Conservation (phyloP, 2,888 invertebrate species). For the Stenotaenia linearis region DNA sequence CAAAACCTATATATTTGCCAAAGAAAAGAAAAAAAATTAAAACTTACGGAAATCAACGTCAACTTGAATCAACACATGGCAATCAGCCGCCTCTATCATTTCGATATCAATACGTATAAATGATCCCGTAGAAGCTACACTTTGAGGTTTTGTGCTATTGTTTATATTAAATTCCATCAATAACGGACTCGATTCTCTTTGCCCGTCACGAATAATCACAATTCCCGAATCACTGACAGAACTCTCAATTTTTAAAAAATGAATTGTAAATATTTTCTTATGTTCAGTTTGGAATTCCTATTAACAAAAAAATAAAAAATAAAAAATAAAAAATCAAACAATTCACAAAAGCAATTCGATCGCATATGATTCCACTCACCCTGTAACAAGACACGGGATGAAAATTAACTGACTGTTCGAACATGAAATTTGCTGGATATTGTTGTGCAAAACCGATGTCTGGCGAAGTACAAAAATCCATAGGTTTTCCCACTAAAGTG, state of each 20-base stretch:
- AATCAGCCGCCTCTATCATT: slow-evolving; percentile 57
- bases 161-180: slow-evolving; percentile 65
- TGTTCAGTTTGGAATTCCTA: slow-evolving; percentile 1
- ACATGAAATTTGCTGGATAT: slow-evolving; percentile 59
- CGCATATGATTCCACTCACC: slow-evolving; percentile 43
- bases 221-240: slow-evolving; percentile 59
- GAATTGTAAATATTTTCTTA: slow-evolving; percentile 76
- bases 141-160: slow-evolving; percentile 83
- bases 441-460: slow-evolving; percentile 72
- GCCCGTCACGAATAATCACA: slow-evolving; percentile 73
- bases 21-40: slow-evolving; percentile 46
- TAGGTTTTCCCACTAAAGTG: slow-evolving; percentile 61
- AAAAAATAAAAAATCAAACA: background rate
- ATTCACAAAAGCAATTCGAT: background rate
- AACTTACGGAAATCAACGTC: slow-evolving; percentile 41
- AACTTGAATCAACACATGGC: slow-evolving; percentile 67
- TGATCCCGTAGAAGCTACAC: slow-evolving; percentile 72
- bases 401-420: background rate
- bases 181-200: slow-evolving; percentile 62
- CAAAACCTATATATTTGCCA: too few relatives aligned
- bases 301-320: background rate
- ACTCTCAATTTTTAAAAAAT: slow-evolving; percentile 73
- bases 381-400: slow-evolving; percentile 58
- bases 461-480: slow-evolving; percentile 78
- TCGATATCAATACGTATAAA: slow-evolving; percentile 73